Conservation (phyloP, 2,888 invertebrate genomes). For the Anthrax anthrax region DNA sequence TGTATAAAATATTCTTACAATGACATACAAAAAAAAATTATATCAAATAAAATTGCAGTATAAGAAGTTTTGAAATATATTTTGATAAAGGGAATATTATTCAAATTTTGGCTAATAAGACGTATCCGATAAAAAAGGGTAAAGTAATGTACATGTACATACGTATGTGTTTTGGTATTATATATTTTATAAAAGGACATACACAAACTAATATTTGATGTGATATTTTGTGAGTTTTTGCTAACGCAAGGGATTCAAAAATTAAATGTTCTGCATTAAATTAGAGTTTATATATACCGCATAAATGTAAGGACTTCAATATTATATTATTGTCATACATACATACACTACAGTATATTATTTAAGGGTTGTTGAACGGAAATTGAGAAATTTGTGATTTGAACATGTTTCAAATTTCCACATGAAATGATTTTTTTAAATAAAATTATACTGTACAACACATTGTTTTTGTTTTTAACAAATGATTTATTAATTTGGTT, state of each 20-base stretch:
- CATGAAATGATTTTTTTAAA: constrained; percentile 7
- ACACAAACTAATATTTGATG: too few species aligned
- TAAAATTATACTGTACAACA: background rate
- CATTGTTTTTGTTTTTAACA: constrained; percentile 8
- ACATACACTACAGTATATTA: background rate
- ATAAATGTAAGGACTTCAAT: too few species aligned
- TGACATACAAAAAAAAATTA: too few species aligned
- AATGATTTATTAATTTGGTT: constrained; percentile 16
- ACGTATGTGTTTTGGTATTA: too few species aligned
- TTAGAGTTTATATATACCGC: too few species aligned
- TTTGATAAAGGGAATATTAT: background rate
- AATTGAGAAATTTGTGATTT: constrained; percentile 19
- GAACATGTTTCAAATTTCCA: constrained; percentile 16
- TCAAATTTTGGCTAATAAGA: constrained; percentile 9
- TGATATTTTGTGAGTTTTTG: constrained; percentile 4
- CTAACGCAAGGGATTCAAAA: constrained; percentile 4
- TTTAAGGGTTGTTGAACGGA: constrained; percentile 13
- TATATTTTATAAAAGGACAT: too few species aligned
- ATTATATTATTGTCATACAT: too few species aligned
- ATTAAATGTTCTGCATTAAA: background rate
- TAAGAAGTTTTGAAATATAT: background rate
- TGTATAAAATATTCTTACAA: too few species aligned
- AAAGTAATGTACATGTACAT: background rate
- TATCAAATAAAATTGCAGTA: too few species aligned
- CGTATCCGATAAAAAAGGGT: constrained; percentile 3